Evolutionary conservation across 2,888 invertebrate species (phyloP), one percentile per base, ranked within the genome.

Genomic region (Eilema sororculum): DNA sequence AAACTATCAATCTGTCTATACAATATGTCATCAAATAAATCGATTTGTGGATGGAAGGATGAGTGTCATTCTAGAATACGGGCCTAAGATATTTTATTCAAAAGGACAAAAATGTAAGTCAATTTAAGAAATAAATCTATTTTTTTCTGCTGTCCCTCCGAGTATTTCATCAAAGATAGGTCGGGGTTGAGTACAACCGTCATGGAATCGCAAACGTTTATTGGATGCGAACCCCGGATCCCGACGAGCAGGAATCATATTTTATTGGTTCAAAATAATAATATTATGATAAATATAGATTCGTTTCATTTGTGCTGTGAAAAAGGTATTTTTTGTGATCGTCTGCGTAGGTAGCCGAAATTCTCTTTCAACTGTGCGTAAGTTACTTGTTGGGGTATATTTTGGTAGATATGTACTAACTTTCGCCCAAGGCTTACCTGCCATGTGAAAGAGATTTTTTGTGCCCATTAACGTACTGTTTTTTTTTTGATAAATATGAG

Each of bases 181-280:
- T 67, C 74, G 75, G 73, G 70, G 68, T 68, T 68, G 73, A 76
- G 71, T 74, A 72, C 69, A 80, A 65, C 61, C 68, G 81, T 81
- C 80, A 71, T 66, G 73, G 74, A 82, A 82, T 85, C 78, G 75
- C 78, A 76, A 79, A 76, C 78, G 80, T 73, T 83, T 86, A 87
- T 87, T 85, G 83, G 82, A 83, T 73, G 78, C 76, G 79, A 77
- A 82, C 74, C 77, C 77, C 57, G 69, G 66, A 82, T 73, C 77
- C 77, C 56, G 68, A 65, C 69, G 72, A 72, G 73, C 73, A 66
- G 76, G 78, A 78, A 85, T 84, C 82, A 83, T 85, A 81, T 84
- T 84, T 78, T 78, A 84, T 80, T 82, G 84, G 76, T 78, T 78
- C 76, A 80, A 86, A 84, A 86, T 84, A 84, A 82, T 84, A 84